Percentiles rank a stretch among this genome's conserved stretches.
These are phyloP conservation scores for Sebastes paucispinis DNA, from an alignment of 2,797 vertebrate species.

Conservation along the genomic window DNA sequence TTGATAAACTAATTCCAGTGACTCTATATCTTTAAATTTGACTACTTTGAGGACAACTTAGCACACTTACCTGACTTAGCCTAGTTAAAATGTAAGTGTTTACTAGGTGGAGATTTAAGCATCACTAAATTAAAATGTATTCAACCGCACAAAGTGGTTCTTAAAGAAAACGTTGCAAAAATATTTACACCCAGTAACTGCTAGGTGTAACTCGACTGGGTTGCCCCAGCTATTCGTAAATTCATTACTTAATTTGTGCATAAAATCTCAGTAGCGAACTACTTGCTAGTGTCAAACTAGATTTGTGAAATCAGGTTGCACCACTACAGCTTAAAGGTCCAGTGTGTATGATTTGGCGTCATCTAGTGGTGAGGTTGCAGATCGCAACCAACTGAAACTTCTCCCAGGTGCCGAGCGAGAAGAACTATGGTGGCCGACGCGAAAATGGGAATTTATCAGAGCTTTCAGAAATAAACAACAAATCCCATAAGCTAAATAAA, in stretches of 20 bases:
- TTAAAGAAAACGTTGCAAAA: not conserved
- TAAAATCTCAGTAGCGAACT: not conserved
- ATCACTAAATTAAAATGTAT: not conserved
- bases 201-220: not conserved
- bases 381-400: no score
- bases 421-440: no score
- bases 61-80: not conserved
- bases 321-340: not conserved
- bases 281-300: not conserved
- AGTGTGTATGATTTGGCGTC: no score
- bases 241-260: not conserved
- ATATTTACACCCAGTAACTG: not conserved
- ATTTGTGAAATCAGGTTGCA: not conserved
- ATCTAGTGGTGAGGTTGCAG: no score
- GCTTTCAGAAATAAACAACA: constrained; percentile 39
- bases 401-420: no score
- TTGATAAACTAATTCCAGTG: not conserved
- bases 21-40: not conserved
- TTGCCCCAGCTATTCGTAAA: not conserved
- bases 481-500: constrained; percentile 86
- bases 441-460: not conserved
- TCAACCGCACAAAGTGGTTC: not conserved
- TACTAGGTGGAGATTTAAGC: not conserved
- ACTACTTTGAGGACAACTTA: not conserved
- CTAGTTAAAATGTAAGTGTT: not conserved